Evolutionary conservation across 2,888 invertebrate species (phyloP), one percentile per base, ranked within the genome.

Genomic region (Sarcophaga carnaria): DNA sequence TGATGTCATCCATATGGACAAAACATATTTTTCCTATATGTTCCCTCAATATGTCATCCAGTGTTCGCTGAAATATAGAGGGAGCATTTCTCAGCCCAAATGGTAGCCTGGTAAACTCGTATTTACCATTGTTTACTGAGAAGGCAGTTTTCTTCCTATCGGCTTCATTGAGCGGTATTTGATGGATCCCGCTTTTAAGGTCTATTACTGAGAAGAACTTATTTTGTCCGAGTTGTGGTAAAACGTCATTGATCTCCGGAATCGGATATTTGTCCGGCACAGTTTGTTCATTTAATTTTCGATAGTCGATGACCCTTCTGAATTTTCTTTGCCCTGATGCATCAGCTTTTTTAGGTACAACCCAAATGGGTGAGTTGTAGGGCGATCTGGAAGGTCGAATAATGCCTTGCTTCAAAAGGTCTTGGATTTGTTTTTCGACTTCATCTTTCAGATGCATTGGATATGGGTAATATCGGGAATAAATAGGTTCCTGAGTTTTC

Each of bases 131-230:
- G n/a, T 77, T 67, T 2, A 60, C 60, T 60, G 59, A 72, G 49
- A 67, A 83, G 11, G 78, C 67, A 8, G 78, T 62, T 47, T 78
- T 67, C 25, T 66, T 47, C 22, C 22, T 66, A 4, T 49, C 79
- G 14, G 5, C 54, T 67, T 77, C 66, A 12, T 45, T 75, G 25
- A 49, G 63, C 17, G 74, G 74, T 47, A 75, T 75, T 49, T 75
- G 74, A 63, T 63, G 74, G 47, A 75, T 64, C 20, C 63, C 77
- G n/a, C 77, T 77, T 59, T 60, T 71, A 10, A 71, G 63, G 17
- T 75, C 80, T 27, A 81, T 17, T 25, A 80, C 77, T 6, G 78
- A 72, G 27, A 83, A 74, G 0, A 20, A 72, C 27, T 77, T 83
- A 25, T 62, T 69, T 60, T 76, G 25, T 76, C 69, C 37, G 12